Evolutionary conservation across 2,888 invertebrate genomes (phyloP).

Genomic region (Plagiodera versicolora): DNA sequence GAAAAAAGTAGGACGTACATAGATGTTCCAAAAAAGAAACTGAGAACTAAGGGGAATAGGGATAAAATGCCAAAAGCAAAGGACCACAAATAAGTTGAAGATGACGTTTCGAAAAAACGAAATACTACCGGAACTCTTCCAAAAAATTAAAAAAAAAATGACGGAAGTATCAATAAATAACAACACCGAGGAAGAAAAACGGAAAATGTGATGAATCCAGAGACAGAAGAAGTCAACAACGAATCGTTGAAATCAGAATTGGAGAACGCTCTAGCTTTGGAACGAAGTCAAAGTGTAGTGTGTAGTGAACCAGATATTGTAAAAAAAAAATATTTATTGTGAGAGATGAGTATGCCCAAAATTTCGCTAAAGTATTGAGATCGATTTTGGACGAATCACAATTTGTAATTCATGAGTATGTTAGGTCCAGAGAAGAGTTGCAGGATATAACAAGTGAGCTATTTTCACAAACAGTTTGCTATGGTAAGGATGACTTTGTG

Average conservation of each 20-base stretch:
- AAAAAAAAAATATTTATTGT: conserved; percentile 5
- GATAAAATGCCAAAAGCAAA: not conserved
- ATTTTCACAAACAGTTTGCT: conserved; percentile 9
- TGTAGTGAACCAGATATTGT: conserved; percentile 8
- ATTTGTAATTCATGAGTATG: conserved; percentile 7
- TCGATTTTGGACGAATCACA: conserved; percentile 9
- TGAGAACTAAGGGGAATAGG: not conserved
- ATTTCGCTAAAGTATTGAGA: not conserved
- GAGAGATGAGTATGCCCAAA: conserved; percentile 8
- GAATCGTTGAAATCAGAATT: conserved; percentile 4
- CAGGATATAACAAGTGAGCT: conserved; percentile 1
- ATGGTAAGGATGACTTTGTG: conserved; percentile 3
- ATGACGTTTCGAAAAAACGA: not conserved
- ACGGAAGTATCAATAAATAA: not conserved
- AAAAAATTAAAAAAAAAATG: not conserved
- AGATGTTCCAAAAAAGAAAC: not conserved
- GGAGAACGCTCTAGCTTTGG: not conserved
- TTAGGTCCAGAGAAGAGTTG: conserved; percentile 5
- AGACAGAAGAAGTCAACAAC: conserved; percentile 6
- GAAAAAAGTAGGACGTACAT: not conserved
- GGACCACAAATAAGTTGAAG: not conserved
- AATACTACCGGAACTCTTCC: not conserved
- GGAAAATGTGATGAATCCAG: conserved; percentile 3
- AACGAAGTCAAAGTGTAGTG: conserved; percentile 6
- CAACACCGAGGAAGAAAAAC: not conserved